A percentile compares a stretch with the other conserved stretches of the same genome.
Evolutionary conservation across 2,113 vertebrate species (phyloP).

Genomic region (Dunckerocampus dactyliophorus): DNA sequence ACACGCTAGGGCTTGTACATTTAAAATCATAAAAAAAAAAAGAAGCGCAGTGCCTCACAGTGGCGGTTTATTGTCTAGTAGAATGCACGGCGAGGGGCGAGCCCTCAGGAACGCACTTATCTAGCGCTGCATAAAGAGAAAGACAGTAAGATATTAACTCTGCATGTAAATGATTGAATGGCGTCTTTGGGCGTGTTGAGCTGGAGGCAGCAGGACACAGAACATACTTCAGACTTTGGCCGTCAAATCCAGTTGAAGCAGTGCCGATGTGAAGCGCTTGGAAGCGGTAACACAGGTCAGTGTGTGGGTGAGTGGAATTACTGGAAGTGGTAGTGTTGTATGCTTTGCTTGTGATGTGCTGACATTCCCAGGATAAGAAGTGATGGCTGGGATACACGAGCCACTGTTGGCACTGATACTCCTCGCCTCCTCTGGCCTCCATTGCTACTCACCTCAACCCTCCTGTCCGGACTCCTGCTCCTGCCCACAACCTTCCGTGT

Average conservation of each 20-base stretch:
- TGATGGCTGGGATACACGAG: conserved; percentile 51
- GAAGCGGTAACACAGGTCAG: not conserved
- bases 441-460: conserved; percentile 21
- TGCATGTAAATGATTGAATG: conserved; percentile 63
- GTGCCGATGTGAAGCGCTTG: not conserved
- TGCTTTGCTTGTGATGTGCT: not conserved
- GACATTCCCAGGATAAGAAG: conserved; percentile 26
- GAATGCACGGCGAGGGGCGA: conserved; percentile 35
- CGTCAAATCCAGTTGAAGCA: conserved; percentile 8
- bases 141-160: conserved; percentile 70
- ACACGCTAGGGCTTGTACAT: not conserved
- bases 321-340: too few species aligned
- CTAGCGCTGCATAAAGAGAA: not conserved
- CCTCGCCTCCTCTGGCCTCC: conserved; percentile 34
- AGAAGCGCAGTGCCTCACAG: too few species aligned
- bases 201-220: conserved; percentile 33
- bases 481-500: conserved; percentile 41
- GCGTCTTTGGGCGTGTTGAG: conserved; percentile 23
- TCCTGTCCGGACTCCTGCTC: conserved; percentile 60
- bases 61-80: conserved; percentile 31
- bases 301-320: not conserved
- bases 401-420: conserved; percentile 42
- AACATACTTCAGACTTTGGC: conserved; percentile 68
- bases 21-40: not conserved
- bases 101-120: conserved; percentile 16